Evolutionary conservation across 1,140 invertebrate species (phyloP), one percentile per base, ranked within the genome.

Genomic region (Fopius arisanus): DNA sequence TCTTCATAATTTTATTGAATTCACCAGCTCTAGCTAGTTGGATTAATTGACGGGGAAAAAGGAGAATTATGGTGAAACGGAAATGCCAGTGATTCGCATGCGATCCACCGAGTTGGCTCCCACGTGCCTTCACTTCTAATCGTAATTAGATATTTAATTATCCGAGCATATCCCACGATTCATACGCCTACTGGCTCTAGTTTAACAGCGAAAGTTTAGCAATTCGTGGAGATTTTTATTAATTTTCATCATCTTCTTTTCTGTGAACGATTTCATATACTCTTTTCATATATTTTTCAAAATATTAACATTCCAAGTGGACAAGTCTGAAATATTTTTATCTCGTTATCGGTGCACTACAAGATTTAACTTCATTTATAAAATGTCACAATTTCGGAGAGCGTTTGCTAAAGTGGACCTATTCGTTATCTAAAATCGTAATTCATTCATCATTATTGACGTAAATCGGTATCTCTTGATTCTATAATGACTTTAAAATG

Each of bases 61-160:
- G 29, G 26, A 14, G 28, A 23, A 68, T 31, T 26, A 41, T 23
- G 59, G 29, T 65, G 29, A 59, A 68, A 67, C 65, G 67, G 66
- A 73, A 73, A 73, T 73, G 33, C 33, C n/a, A 37, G 29, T 19
- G 31, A 72, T 67, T 21, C 68, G 68, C 48, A 21, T 26, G 26
- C 26, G 31, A 67, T 54, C 12, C 28, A 31, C 19, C 28, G 12
- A 26, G 40, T 26, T 73, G 41, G 70, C 70, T 72, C 70, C 70
- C 70, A 72, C 62, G 26, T 72, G 40, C 28, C n/a, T 65, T 65
- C 70, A 40, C 54, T 75, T 79, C 75, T 74, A 54, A 74, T 75
- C 65, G 43, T 62, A 78, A 76, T 78, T 78, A 72, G 43, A 40
- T 40, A 76, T 78, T 74, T 74, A 74, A 76, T 78, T 76, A 78